A percentile compares a stretch with the other conserved stretches of the same genome.
Evolutionary conservation across 2,888 invertebrate genomes (phyloP).

Genomic region (Pemphredon lugubris): DNA sequence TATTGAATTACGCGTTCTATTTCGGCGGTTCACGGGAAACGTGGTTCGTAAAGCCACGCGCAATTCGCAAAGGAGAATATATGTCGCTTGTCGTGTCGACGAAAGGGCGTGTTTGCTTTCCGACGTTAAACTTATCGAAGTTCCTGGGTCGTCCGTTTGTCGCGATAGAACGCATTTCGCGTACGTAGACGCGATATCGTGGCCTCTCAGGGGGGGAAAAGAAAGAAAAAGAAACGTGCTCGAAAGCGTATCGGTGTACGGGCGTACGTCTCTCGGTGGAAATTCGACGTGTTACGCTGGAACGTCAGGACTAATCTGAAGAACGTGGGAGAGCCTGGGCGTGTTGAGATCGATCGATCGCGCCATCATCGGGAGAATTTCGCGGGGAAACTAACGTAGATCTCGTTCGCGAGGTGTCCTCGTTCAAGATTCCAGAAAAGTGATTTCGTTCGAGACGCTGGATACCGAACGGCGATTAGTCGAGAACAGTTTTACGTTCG

Average conservation of each 20-base stretch:
- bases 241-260: no score
- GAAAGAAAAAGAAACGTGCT: no score
- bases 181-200: neutral
- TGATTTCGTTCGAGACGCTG: no score
- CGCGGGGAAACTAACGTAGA: slow-evolving; percentile 28
- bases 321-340: slow-evolving; percentile 44
- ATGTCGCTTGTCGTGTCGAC: no score
- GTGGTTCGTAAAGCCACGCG: neutral
- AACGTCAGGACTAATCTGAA: slow-evolving; percentile 22
- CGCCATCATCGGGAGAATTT: slow-evolving; percentile 36
- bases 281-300: no score
- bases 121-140: slow-evolving; percentile 2
- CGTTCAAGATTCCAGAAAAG: no score
- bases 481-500: no score
- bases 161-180: slow-evolving; percentile 7
- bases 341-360: slow-evolving; percentile 53
- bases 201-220: neutral
- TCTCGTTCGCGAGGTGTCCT: neutral
- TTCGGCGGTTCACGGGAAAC: slow-evolving; percentile 3
- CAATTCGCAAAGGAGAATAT: slow-evolving; percentile 1
- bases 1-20: slow-evolving; percentile 1
- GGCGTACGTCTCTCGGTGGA: no score
- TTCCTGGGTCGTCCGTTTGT: slow-evolving; percentile 10
- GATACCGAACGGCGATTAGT: no score
- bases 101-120: slow-evolving; percentile 28